Conservation (phyloP, 2,113 vertebrate genomes). For the Australoheros scitulus region DNA sequence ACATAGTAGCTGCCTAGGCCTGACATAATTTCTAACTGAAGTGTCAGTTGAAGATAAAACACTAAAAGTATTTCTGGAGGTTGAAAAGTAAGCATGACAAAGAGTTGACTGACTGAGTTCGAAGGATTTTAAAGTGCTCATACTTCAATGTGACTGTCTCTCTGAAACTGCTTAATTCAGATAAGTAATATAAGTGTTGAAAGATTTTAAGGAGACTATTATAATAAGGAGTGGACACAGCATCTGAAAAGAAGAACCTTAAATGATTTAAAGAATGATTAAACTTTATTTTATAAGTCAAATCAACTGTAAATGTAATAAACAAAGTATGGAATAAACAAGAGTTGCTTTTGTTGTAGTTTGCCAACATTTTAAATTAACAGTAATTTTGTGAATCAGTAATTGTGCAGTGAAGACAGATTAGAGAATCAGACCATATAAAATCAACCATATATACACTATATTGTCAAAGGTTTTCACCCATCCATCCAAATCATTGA, state of each 20-base stretch:
- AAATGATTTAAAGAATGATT: neutral
- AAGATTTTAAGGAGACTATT: neutral
- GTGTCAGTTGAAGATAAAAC: neutral
- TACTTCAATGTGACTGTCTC: neutral
- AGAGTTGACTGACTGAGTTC: neutral
- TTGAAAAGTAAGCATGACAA: neutral
- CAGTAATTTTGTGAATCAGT: neutral
- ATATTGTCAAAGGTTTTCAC: too few relatives aligned
- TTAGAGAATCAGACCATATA: neutral
- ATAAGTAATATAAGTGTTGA: neutral
- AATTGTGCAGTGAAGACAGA: neutral
- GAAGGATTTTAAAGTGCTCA: neutral
- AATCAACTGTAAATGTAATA: too few relatives aligned
- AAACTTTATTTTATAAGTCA: neutral
- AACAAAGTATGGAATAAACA: neutral
- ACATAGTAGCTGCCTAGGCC: neutral
- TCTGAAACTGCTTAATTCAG: neutral
- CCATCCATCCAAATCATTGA: too few relatives aligned
- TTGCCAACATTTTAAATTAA: neutral
- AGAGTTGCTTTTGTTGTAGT: neutral
- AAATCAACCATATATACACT: too few relatives aligned
- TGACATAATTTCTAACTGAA: neutral
- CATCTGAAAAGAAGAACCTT: neutral
- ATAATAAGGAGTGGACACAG: neutral
- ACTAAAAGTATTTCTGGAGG: neutral